Evolutionary conservation across 2,888 invertebrate species (phyloP).

Genomic region (Cataglyphis livida): DNA sequence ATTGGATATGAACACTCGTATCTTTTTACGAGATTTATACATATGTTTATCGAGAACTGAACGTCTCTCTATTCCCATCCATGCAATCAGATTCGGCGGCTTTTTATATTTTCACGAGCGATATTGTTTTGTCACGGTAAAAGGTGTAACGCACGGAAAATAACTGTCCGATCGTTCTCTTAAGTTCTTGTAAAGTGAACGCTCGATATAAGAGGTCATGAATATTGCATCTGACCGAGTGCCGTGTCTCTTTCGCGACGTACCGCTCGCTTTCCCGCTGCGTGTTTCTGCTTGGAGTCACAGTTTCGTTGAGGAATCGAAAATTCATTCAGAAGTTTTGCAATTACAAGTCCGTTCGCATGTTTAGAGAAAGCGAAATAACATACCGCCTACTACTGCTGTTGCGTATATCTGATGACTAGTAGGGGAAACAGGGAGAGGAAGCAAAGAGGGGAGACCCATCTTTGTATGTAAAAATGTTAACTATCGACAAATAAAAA

Average conservation of each 20-base stretch:
- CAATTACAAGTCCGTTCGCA: conserved; percentile 68
- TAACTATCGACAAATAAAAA: conserved; percentile 59
- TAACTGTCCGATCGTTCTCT: conserved; percentile 33
- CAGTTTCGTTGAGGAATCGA: conserved; percentile 68
- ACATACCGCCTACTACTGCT: conserved; percentile 56
- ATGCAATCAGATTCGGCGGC: background rate
- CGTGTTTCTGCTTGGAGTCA: conserved; percentile 37
- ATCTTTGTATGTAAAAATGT: conserved; percentile 24
- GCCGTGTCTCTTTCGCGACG: conserved; percentile 35
- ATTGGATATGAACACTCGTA: background rate
- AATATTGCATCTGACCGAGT: conserved; percentile 59
- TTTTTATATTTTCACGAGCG: background rate
- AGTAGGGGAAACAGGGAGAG: background rate
- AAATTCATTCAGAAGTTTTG: conserved; percentile 75
- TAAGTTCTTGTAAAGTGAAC: conserved; percentile 46
- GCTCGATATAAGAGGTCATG: conserved; percentile 37
- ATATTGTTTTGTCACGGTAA: conserved; percentile 30
- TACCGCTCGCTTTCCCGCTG: conserved; percentile 58
- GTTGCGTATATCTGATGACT: conserved; percentile 11
- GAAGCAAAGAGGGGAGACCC: conserved; percentile 21
- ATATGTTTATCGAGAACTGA: background rate
- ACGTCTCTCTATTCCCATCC: background rate
- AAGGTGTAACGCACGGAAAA: conserved; percentile 26
- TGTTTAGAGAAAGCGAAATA: conserved; percentile 71
- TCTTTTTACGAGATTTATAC: background rate